Base-by-base conservation (phyloP, 1,140 invertebrate genomes). In the Anagrus nilaparvatae region DNA sequence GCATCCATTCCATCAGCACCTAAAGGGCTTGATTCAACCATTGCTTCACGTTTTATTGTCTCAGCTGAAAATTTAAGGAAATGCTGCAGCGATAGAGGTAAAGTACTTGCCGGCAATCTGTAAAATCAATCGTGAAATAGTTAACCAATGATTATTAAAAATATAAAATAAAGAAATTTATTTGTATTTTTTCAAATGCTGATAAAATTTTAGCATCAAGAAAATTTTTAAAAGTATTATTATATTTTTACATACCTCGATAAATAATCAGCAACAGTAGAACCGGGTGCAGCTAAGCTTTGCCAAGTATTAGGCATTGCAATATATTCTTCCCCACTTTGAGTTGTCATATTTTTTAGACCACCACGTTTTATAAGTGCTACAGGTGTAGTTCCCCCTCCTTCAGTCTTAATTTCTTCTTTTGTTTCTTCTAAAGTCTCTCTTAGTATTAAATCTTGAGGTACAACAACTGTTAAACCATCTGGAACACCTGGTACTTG, bases 201-300 rank as follows among this genome's bases (percentile, higher is more conserved):
- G n/a, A n/a, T n/a, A n/a, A n/a, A n/a, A n/a, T n/a, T n/a, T n/a
- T n/a, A n/a, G n/a, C n/a, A n/a, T n/a, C n/a, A n/a, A n/a, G n/a
- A n/a, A n/a, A n/a, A n/a, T n/a, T n/a, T n/a, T n/a, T 14, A 21
- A 21, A 14, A 35, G 7, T 4, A 14, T 30, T 6, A 5, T n/a
- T 30, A 14, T 3, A 36, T 8, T 4, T 10, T 30, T 9, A 30
- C 10, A 30, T 16, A 42, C 40, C 40, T 46, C 6, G 82, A 83
- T 16, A 88, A 67, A 63, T 87, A 87, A 62, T 87, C 84, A 5
- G 82, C 83, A 7, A 87, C 82, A 3, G 82, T 78, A 3, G 81
- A 79, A 32, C 79, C 78, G 2, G 78, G 75, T 2, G 79, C 67
- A 9, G 76, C 71, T 23, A 87, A 64, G 36, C 81, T 80, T 58